Evolutionary conservation across 2,113 vertebrate genomes (phyloP).

Genomic region (Brachionichthys hirsutus): DNA sequence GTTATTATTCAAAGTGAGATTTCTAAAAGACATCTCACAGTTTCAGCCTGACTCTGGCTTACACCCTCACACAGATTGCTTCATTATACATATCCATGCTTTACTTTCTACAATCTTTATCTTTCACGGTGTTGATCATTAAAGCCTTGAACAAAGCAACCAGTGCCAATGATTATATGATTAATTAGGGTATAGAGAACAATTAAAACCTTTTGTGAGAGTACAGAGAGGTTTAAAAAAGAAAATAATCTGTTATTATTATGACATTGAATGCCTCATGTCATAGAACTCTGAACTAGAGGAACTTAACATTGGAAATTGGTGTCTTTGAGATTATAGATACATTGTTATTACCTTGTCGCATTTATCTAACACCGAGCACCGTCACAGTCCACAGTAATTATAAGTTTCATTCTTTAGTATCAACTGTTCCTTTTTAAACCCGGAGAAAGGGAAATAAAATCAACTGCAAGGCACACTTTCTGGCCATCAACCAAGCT

Average conservation of each 20-base stretch:
- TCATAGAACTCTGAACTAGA: slow-evolving; percentile 1
- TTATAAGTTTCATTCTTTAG: slow-evolving; percentile 12
- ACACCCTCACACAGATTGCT: slow-evolving; percentile 33
- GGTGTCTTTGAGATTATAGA: slow-evolving; percentile 9
- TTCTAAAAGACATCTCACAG: slow-evolving; percentile 30
- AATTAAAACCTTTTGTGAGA: slow-evolving; percentile 54
- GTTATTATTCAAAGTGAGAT: slow-evolving; percentile 53
- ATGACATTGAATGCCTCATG: slow-evolving; percentile 33
- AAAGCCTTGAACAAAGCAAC: slow-evolving; percentile 31
- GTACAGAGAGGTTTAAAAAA: slow-evolving; percentile 21
- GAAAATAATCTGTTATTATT: slow-evolving; percentile 20
- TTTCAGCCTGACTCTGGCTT: slow-evolving; percentile 11
- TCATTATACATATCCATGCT: slow-evolving; percentile 22
- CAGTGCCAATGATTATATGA: slow-evolving; percentile 21
- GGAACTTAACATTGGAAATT: not conserved
- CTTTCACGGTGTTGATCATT: slow-evolving; percentile 3
- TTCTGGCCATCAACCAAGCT: not conserved
- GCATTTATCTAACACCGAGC: slow-evolving; percentile 10
- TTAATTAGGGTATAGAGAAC: slow-evolving; percentile 24
- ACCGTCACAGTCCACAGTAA: slow-evolving; percentile 6
- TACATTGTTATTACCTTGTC: not conserved
- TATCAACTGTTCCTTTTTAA: slow-evolving; percentile 19
- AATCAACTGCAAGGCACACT: not conserved
- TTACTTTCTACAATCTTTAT: slow-evolving; percentile 13
- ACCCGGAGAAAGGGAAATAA: not conserved